Evolutionary conservation across 2,888 invertebrate genomes (phyloP).

Genomic region (Xanthorhoe spadicearia): DNA sequence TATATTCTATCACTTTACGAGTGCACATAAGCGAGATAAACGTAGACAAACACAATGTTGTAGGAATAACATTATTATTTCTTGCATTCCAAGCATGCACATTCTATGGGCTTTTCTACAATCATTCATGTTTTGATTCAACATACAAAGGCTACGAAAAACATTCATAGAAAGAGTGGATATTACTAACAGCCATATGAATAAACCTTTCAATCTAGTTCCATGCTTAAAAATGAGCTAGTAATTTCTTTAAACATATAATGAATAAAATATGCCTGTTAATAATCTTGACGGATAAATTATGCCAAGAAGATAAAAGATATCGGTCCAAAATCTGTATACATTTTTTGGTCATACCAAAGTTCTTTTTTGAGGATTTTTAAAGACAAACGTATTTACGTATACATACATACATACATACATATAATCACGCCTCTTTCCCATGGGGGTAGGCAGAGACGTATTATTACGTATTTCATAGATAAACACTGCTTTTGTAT

Average conservation of each 20-base stretch:
- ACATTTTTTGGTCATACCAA: no score
- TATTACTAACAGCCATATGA: slow-evolving; percentile 3
- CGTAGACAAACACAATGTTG: slow-evolving; percentile 50
- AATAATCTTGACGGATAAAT: neutral
- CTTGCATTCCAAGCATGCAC: slow-evolving; percentile 66
- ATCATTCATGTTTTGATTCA: slow-evolving; percentile 44
- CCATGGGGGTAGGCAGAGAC: no score
- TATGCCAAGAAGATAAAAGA: no score
- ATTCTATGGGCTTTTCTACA: slow-evolving; percentile 44
- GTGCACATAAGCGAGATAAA: slow-evolving; percentile 55
- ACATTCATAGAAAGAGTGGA: slow-evolving; percentile 1
- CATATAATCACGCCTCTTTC: no score
- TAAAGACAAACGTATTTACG: no score
- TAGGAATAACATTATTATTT: slow-evolving; percentile 25
- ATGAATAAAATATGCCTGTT: neutral
- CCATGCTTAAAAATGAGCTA: neutral
- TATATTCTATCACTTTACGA: slow-evolving; percentile 41
- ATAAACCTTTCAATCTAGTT: neutral
- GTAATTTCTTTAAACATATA: neutral
- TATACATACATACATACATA: no score
- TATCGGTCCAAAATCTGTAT: no score
- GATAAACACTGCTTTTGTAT: no score
- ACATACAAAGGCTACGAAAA: slow-evolving; percentile 31
- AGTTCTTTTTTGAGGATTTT: no score
- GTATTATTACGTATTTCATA: no score